Evolutionary conservation across 2,888 invertebrate genomes (phyloP).

Genomic region (Dryadula phaetusa): DNA sequence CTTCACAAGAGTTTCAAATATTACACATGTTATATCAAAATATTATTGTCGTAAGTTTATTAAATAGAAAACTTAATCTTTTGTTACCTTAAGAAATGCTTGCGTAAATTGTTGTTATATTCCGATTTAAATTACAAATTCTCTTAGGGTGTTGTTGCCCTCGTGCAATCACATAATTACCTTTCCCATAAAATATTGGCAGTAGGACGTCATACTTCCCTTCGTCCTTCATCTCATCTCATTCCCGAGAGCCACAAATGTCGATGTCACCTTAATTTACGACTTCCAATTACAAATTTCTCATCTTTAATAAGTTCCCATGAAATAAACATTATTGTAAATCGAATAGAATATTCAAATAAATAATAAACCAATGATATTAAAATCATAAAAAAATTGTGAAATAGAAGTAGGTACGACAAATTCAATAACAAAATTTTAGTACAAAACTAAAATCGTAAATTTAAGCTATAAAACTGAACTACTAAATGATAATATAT

Average conservation of each 20-base stretch:
- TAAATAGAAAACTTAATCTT: constrained; percentile 3
- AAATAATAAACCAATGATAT: constrained; percentile 9
- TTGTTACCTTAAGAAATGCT: neutral
- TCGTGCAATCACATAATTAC: constrained; percentile 76
- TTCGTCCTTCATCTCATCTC: constrained; percentile 57
- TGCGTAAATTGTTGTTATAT: neutral
- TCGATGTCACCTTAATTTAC: constrained; percentile 85
- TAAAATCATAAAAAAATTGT: neutral
- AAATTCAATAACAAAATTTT: neutral
- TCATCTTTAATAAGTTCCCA: constrained; percentile 55
- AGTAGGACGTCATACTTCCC: constrained; percentile 55
- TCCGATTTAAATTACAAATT: neutral
- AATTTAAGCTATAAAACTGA: neutral
- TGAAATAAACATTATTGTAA: constrained; percentile 27
- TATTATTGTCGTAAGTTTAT: neutral
- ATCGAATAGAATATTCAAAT: neutral
- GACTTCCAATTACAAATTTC: constrained; percentile 83
- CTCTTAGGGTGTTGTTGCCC: neutral
- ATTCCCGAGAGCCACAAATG: constrained; percentile 77
- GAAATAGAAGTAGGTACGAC: neutral
- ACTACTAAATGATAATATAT: constrained; percentile 23
- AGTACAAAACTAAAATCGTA: neutral
- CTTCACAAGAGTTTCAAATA: neutral
- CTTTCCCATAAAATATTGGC: constrained; percentile 80
- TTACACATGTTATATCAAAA: neutral